A percentile compares a stretch with the other conserved stretches of the same genome.
phyloP scores from a whole-genome alignment of 1,140 invertebrate species.

The Grapholita molesta region DNA sequence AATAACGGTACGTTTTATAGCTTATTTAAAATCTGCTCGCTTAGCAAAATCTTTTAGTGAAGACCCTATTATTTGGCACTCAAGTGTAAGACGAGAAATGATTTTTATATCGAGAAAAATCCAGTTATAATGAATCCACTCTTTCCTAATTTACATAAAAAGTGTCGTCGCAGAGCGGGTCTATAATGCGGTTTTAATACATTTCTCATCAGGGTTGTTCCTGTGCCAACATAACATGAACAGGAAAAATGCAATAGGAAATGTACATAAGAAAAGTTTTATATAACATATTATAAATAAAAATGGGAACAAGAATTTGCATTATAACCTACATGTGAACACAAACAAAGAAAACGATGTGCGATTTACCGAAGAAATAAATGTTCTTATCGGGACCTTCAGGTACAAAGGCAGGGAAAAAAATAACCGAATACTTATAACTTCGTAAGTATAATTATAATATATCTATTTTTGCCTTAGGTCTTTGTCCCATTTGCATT shows the following conservation, averaged over 20 bases:
- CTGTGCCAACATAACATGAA: neutral
- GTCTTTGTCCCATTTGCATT: too few species aligned
- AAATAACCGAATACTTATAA: too few species aligned
- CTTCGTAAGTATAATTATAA: too few species aligned
- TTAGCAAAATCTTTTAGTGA: neutral
- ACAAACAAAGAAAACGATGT: too few species aligned
- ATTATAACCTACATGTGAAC: too few species aligned
- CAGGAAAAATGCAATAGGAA: too few species aligned
- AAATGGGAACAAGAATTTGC: too few species aligned
- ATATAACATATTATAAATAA: too few species aligned
- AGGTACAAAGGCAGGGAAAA: too few species aligned
- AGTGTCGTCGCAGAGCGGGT: slow-evolving; percentile 49
- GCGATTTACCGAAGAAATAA: too few species aligned
- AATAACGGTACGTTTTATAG: neutral
- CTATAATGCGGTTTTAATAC: slow-evolving; percentile 61
- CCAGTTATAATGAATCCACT: slow-evolving; percentile 57
- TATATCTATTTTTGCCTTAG: too few species aligned
- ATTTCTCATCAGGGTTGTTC: slow-evolving; percentile 15
- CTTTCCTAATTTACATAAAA: slow-evolving; percentile 58
- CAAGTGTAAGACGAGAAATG: slow-evolving; percentile 29
- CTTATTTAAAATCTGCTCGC: neutral
- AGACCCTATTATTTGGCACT: slow-evolving; percentile 4
- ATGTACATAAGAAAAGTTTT: neutral
- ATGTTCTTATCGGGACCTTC: too few species aligned
- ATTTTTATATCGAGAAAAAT: slow-evolving; percentile 45